Conservation (phyloP, 2,797 vertebrate species). For the Triplophysa bombifrons region DNA sequence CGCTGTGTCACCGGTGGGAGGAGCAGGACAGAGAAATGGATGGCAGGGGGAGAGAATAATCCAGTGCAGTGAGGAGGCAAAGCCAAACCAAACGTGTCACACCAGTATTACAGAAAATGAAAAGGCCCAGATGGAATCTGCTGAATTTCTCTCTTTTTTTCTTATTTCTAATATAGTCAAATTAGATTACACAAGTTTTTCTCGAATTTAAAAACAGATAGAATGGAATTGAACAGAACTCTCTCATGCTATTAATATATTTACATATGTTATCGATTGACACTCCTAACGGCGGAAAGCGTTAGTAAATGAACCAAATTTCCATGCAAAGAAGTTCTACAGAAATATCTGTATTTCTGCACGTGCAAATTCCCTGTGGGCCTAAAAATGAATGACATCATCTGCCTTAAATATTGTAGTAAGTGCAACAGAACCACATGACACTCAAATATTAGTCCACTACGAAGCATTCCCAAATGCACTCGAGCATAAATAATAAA, state of each 20-base stretch:
- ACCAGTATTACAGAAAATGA: constrained; percentile 56
- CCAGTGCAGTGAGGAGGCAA: constrained; percentile 74
- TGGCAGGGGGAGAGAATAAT: constrained; percentile 59
- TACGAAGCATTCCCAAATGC: constrained; percentile 26
- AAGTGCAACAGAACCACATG: constrained; percentile 28
- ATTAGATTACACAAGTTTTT: too few relatives aligned
- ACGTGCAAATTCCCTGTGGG: constrained; percentile 19
- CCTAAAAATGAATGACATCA: constrained; percentile 55
- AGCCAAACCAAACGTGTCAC: constrained; percentile 65
- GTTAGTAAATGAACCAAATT: not conserved
- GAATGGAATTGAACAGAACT: not conserved
- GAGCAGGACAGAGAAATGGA: constrained; percentile 44
- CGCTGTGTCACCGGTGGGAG: constrained; percentile 81
- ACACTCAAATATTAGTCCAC: constrained; percentile 26
- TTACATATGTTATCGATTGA: too few relatives aligned
- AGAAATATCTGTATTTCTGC: constrained; percentile 37
- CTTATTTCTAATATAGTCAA: too few relatives aligned
- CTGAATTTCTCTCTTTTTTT: not conserved
- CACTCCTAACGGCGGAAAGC: not conserved
- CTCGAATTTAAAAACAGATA: not conserved
- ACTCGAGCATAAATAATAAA: not conserved
- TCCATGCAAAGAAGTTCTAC: not conserved
- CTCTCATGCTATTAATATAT: not conserved
- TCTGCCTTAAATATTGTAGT: constrained; percentile 45
- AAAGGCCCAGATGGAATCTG: constrained; percentile 24